Evolutionary conservation across 2,888 invertebrate species (phyloP), one percentile per base, ranked within the genome.

Genomic region (Tricholauxania praeusta): DNA sequence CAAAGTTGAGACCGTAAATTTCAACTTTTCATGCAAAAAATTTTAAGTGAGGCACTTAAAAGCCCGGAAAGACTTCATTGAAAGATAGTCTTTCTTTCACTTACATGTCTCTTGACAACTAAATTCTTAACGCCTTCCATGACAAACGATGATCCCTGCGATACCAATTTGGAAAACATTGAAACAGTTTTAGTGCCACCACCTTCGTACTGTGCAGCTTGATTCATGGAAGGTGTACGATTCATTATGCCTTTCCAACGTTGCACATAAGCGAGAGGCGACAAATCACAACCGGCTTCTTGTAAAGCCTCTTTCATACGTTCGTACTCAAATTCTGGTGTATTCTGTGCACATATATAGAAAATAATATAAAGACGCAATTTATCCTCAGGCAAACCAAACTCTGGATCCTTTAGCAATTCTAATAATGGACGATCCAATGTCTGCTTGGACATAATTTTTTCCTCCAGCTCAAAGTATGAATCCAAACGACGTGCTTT

Each of bases 101-200:
- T 91, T 87, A 96, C 96, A 89, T 99, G 98, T 89, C 96, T 93
- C 88, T 99, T 99, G 12, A 99, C 96, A 19, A 99, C 99, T 81
- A 99, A 91, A 90, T 99, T 99, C 88, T 98, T 97, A 1, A 99
- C 98, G 52, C 98, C 99, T 88, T 99, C 99, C 98, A 99, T 99
- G 0, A 99, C 98, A 87, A 99, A 98, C 51, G 96, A 96, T 0
- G 98, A 99, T 28, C 98, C 98, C 85, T 98, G 97, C 12, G 95
- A 95, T 82, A 99, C 95, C 71, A 99, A 90, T 88, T 99, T 99
- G 12, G 97, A 97, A 88, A 99, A 98, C 99, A 99, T 99, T 75
- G 94, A 96, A 1, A 97, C 96, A 0, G 98, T 98, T 88, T 96
- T 97, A 0, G 97, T 97, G 39, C 97, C 97, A 49, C 95, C 95